Evolutionary conservation across 2,888 invertebrate species (phyloP), one percentile per base, ranked within the genome.

Genomic region (Epistrophe eligans): DNA sequence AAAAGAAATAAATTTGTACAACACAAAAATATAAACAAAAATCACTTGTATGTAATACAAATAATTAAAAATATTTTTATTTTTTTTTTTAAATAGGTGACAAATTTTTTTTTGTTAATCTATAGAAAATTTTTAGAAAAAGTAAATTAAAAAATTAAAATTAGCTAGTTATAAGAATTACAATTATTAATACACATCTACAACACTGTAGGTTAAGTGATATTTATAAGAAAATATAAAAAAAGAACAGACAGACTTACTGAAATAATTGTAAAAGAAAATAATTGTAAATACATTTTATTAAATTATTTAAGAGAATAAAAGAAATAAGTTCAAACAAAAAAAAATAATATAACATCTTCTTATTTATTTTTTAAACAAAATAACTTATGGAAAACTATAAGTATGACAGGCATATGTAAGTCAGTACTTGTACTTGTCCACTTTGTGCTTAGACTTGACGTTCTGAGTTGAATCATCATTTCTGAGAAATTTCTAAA

Each of bases 201-300:
- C 38, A 70, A 83, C 10, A 48, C 43, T 79, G 52, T 87, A 83
- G 60, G 40, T 77, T 87, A 82, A 87, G 87, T 87, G 87, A 87
- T 87, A 87, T 87, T 83, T 87, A 50, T 87, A 87, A 87, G 79
- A 79, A 24, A 24, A 81, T 72, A 35, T 67, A 8, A 76, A 43
- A 87, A 84, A 76, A 76, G 76, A 87, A 87, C 76, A 83, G 83
- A 87, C 87, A 87, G 83, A 87, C 87, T 79, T 87, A 87, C 72
- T 87, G 79, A 83, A 50, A 76, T 74, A 77, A 62, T 50, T 38
- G 79, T 83, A 83, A 76, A 74, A 74, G 70, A 58, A 76, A 40
- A 70, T 38, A 79, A 60, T 38, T 87, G 87, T 87, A 87, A 76
- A 87, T 87, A 87, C 52, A 83, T 82, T 83, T 77, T 83, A 83